These are phyloP conservation scores for Antigone vipio DNA, from an alignment of 2,113 vertebrate species.

Conservation along the genomic window DNA sequence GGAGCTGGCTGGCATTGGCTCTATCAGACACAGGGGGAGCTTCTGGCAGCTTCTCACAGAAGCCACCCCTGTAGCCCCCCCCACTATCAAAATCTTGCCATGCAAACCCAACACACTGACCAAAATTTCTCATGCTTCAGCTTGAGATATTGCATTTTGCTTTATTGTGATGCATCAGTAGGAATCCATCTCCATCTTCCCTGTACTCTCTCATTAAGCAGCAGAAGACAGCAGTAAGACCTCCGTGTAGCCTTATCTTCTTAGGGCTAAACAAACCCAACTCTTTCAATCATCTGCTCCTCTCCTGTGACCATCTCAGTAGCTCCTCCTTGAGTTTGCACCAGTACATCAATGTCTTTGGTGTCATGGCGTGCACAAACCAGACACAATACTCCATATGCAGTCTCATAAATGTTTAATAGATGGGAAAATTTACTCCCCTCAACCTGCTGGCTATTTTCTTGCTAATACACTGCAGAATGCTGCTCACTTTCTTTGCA, in stretches of 20 bases:
- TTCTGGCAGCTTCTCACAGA: too few relatives aligned
- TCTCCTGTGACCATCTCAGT: neutral
- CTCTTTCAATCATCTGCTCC: neutral
- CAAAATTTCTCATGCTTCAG: neutral
- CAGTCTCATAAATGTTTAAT: neutral
- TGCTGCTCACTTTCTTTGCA: neutral
- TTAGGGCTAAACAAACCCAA: neutral
- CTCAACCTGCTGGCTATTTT: neutral
- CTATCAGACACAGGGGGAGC: too few relatives aligned
- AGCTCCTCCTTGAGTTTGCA: neutral
- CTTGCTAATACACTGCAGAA: neutral
- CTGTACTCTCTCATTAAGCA: neutral
- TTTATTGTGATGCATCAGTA: neutral
- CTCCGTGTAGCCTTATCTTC: neutral
- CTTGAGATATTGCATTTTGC: neutral
- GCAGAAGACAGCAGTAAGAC: neutral
- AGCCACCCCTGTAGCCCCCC: too few relatives aligned
- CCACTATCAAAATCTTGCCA: too few relatives aligned
- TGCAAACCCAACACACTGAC: neutral
- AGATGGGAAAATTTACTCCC: neutral
- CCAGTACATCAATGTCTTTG: neutral
- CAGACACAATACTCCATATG: neutral
- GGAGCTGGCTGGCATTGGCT: too few relatives aligned
- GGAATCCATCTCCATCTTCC: neutral
- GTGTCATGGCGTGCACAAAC: neutral